These are phyloP conservation scores for Lasioglossum pauxillum DNA, from an alignment of 2,888 invertebrate genomes.

Conservation along the genomic window DNA sequence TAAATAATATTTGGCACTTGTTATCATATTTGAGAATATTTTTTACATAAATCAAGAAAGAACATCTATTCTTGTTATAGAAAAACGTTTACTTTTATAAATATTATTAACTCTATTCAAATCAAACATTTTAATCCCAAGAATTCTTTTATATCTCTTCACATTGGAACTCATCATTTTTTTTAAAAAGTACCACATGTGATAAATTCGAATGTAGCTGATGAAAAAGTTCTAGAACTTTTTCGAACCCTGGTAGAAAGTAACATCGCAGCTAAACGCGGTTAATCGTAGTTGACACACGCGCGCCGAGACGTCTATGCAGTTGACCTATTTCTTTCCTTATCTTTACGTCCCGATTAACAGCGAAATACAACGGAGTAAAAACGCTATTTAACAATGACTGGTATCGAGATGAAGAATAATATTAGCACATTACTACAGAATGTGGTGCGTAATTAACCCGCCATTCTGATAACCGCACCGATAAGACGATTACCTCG, in stretches of 20 bases:
- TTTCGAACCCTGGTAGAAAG: neutral
- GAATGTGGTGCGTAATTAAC: slow-evolving; percentile 58
- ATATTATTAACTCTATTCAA: too few species aligned
- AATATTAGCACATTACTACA: slow-evolving; percentile 38
- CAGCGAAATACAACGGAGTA: neutral
- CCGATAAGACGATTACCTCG: slow-evolving; percentile 62
- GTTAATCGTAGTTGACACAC: neutral
- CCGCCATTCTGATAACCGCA: slow-evolving; percentile 62
- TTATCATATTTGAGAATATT: too few species aligned
- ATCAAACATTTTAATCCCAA: too few species aligned
- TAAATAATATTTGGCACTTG: too few species aligned
- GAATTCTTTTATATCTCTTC: too few species aligned
- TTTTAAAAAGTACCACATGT: too few species aligned
- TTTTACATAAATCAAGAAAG: too few species aligned
- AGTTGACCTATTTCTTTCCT: slow-evolving; percentile 22
- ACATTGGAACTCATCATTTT: too few species aligned
- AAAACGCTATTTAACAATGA: slow-evolving; percentile 13
- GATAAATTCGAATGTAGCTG: too few species aligned
- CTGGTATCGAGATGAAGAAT: slow-evolving; percentile 22
- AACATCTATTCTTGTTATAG: too few species aligned
- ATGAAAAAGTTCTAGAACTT: too few species aligned
- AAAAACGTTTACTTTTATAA: too few species aligned
- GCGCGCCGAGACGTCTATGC: neutral
- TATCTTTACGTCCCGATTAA: neutral
- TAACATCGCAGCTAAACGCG: neutral